These are phyloP conservation scores for Sandelia bainsii DNA, from an alignment of 2,797 vertebrate species.

Conservation along the genomic window DNA sequence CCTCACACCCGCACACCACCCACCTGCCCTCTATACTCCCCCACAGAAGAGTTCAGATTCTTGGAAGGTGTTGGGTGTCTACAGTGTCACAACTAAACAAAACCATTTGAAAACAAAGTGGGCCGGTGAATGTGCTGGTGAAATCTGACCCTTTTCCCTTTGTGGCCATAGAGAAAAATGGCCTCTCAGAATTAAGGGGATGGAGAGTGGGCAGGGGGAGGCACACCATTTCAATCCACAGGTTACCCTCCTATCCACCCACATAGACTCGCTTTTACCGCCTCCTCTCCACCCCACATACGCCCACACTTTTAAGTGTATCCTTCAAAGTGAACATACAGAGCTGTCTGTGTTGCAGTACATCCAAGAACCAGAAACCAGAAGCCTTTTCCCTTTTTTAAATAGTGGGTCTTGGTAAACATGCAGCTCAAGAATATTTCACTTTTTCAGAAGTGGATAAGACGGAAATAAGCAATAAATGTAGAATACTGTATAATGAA, in stretches of 20 bases:
- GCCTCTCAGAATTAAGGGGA: slow-evolving; percentile 81
- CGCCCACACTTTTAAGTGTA: slow-evolving; percentile 78
- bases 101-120: slow-evolving; percentile 92
- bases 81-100: slow-evolving; percentile 91
- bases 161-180: slow-evolving; percentile 84
- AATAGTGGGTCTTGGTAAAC: too few relatives aligned
- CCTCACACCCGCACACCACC: slow-evolving; percentile 63
- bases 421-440: too few relatives aligned
- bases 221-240: slow-evolving; percentile 83
- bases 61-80: slow-evolving; percentile 89
- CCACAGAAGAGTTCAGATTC: slow-evolving; percentile 82
- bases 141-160: slow-evolving; percentile 82
- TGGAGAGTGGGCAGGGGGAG: slow-evolving; percentile 69
- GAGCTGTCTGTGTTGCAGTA: slow-evolving; percentile 74
- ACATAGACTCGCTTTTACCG: slow-evolving; percentile 54
- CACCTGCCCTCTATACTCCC: slow-evolving; percentile 74
- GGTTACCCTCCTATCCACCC: slow-evolving; percentile 71
- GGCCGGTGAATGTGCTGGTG: slow-evolving; percentile 84
- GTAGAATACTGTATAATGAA: not conserved
- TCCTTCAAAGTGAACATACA: slow-evolving; percentile 84
- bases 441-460: not conserved
- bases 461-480: not conserved
- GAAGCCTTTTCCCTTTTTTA: not conserved
- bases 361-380: slow-evolving; percentile 62
- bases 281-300: slow-evolving; percentile 60